Base-by-base conservation (phyloP, 2,797 vertebrate genomes). In the Lutjanus campechanus region DNA sequence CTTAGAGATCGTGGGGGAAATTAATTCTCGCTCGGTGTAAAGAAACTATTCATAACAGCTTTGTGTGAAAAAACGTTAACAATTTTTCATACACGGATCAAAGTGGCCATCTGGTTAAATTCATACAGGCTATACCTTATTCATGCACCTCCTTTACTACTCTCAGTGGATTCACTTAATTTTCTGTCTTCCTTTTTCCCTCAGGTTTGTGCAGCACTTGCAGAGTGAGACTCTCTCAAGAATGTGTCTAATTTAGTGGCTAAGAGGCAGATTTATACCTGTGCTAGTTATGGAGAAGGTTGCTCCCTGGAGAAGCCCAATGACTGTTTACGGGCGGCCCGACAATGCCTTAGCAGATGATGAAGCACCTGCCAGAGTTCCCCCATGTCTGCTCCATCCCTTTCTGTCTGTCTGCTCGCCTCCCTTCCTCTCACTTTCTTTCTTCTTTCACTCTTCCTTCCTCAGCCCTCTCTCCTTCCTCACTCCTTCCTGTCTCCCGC, bases 261-360 rank as follows among this genome's bases (percentile, higher is more conserved):
- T 95, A 95, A 96, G 95, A 92, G 91, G 93, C 94, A 94, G 85
- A 97, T 97, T 97, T 97, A 97, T 96, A 94, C 95, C 94, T 95
- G 91, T 91, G 92, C 96, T 97, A 95, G 94, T 96, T 95, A 95
- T 93, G 94, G 92, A 97, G 93, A 94, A 94, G 96, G 96, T 94
- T 88, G 93, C 88, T 95, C 96, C 92, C 94, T 36, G 51, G 96
- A 95, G 96, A 95, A 95, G 94, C 88, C 93, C 93, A 86, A 90
- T 93, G 93, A 95, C 94, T 95, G 94, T 96, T 96, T 96, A 95
- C 89, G 87, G 94, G 92, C 92, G 76, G 88, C 85, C 91, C 88
- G 91, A 95, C 95, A 93, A 94, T 89, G 92, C 90, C 94, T 95
- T 85, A 90, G 90, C 92, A 93, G 92, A 95, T 96, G 95, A 96